Evolutionary conservation across 92 coral and sea anemone species (phyloP).

Genomic region (Heliopora coerulea): DNA sequence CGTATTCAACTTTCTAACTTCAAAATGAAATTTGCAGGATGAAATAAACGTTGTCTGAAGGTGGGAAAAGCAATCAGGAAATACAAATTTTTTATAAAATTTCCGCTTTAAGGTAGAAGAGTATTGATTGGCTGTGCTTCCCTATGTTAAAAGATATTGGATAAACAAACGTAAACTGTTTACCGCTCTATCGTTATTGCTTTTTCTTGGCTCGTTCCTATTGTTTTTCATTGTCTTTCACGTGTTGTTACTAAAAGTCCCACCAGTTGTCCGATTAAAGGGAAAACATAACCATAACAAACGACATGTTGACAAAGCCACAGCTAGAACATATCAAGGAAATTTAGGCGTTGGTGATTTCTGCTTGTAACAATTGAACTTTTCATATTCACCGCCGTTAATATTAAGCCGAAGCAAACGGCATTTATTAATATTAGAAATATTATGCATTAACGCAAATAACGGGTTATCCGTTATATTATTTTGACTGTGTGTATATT

Average conservation of each 20-base stretch:
- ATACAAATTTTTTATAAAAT: conserved; percentile 3
- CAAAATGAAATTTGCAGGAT: background rate
- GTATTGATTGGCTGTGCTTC: conserved; percentile 19
- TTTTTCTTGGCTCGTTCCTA: conserved; percentile 21
- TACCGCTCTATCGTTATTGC: conserved; percentile 37
- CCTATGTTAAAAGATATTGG: conserved; percentile 4
- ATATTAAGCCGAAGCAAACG: conserved; percentile 29
- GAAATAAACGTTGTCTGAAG: background rate
- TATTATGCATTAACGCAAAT: conserved; percentile 33
- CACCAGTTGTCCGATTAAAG: conserved; percentile 26
- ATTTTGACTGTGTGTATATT: conserved; percentile 24
- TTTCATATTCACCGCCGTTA: conserved; percentile 11
- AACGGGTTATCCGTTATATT: conserved; percentile 34
- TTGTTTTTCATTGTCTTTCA: conserved; percentile 30
- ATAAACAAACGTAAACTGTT: conserved; percentile 37
- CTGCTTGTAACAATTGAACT: background rate
- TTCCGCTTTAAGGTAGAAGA: background rate
- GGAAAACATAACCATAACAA: conserved; percentile 5
- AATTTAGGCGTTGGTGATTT: background rate
- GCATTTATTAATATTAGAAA: conserved; percentile 37
- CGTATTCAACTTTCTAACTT: too few species aligned
- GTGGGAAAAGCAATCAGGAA: background rate
- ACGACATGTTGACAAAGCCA: too few species aligned
- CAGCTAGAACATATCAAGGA: too few species aligned
- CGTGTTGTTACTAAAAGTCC: conserved; percentile 36